Evolutionary conservation across 2,888 invertebrate genomes (phyloP), one percentile per base, ranked within the genome.

Genomic region (Ypsolopha scabrella): DNA sequence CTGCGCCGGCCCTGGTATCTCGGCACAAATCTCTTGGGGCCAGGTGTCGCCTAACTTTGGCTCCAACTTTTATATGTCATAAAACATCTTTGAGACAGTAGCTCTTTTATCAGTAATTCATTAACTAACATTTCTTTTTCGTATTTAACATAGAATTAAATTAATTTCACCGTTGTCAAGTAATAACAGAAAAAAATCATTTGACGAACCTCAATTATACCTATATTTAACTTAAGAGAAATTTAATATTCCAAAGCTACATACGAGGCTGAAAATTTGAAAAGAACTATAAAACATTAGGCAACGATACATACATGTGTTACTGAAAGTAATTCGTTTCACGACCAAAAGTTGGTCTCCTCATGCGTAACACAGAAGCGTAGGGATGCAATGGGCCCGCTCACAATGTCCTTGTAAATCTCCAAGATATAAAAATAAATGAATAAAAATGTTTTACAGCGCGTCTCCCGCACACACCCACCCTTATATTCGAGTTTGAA

Each of bases 391-490:
- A 24, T 24, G 13, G 34, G 7, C 13, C 10, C 41, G 50, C 58
- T 60, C 62, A 63, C 64, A 68, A 64, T 70, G 74, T 74, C 68
- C 71, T 70, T 70, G 65, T 67, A 70, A 71, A 68, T 67, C 66
- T 68, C 61, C 24, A 37, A 36, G 10, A 44, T 11, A 13, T 24
- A 47, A 47, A 24, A 47, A 45, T 8, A 51, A 13, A 49, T 24
- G 1, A 13, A 49, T 24, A 4, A 47, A 47, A 37, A 47, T 36
- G 36, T 11, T 37, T 24, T 8, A 47, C 47, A 13, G 9, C 49
- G 13, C 41, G n/a, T 8, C 37, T 10, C 33, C 3, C 50, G 39
- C 39, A 24, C 36, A 49, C 49, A 41, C 43, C 43, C 50, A 44
- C 50, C 44, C 44, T 44, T 24, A 43, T 43, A 13, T 41, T 49